phyloP scores from a whole-genome alignment of 2,113 vertebrate species.

The Chaetops frenatus region DNA sequence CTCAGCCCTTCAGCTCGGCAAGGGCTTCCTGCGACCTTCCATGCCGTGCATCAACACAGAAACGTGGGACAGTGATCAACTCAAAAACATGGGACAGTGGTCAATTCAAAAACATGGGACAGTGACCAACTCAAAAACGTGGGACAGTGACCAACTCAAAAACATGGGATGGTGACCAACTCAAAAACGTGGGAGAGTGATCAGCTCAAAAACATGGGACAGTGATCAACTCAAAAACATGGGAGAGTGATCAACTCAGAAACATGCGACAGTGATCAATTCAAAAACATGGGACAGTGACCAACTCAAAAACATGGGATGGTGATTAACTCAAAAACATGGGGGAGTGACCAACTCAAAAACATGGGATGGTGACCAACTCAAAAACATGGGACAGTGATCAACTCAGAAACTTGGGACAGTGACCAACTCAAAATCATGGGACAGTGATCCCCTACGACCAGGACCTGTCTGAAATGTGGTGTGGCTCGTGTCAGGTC shows the following conservation, averaged over 20 bases:
- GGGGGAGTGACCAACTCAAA: background rate
- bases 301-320: no score
- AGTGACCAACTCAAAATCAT: background rate
- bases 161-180: no score
- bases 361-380: no score
- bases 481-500: accelerated
- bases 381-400: background rate
- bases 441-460: accelerated
- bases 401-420: background rate
- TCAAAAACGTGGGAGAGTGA: background rate
- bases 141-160: no score
- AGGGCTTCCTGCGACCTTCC: background rate
- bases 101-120: background rate
- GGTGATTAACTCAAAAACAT: background rate
- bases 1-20: accelerated
- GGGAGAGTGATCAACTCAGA: background rate
- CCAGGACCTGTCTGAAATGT: accelerated
- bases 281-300: background rate
- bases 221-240: background rate
- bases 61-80: background rate
- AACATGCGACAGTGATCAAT: no score
- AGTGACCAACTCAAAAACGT: background rate
- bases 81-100: background rate
- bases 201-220: no score
- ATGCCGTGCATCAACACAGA: background rate